A percentile compares a stretch with the other conserved stretches of the same genome.
phyloP scores from a whole-genome alignment of 2,797 vertebrate genomes.

The Rhinoraja longicauda region DNA sequence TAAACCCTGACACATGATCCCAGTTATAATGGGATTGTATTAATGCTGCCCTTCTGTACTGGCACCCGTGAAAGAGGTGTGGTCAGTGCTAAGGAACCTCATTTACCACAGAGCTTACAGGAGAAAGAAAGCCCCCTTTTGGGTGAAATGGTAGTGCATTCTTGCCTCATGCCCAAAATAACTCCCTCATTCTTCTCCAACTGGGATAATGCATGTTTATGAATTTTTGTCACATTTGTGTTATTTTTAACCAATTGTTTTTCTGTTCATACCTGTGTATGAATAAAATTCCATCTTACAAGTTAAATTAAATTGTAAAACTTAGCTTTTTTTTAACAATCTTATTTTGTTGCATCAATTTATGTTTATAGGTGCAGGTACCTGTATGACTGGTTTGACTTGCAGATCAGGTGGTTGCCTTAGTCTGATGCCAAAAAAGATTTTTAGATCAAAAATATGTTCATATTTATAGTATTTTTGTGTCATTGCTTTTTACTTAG shows the following conservation, averaged over 20 bases:
- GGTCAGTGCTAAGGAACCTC: neutral
- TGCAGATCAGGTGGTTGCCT: slow-evolving; percentile 16
- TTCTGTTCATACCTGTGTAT: neutral
- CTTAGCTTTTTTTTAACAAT: slow-evolving; percentile 4
- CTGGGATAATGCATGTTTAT: neutral
- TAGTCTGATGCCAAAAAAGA: slow-evolving; percentile 30
- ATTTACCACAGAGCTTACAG: neutral
- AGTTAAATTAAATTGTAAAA: slow-evolving; percentile 6
- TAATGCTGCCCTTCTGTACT: neutral
- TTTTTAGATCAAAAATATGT: slow-evolving; percentile 25
- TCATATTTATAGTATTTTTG: slow-evolving; percentile 41
- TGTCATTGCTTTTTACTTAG: slow-evolving; percentile 40
- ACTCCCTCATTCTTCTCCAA: neutral
- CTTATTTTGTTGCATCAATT: slow-evolving; percentile 26
- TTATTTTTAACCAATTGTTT: neutral
- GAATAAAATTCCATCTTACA: neutral
- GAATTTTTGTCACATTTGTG: neutral
- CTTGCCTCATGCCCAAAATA: neutral
- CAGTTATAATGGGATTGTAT: neutral
- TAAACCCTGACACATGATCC: neutral
- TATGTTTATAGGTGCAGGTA: slow-evolving; percentile 29
- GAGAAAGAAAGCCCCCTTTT: neutral
- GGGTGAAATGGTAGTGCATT: neutral
- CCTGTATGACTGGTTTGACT: neutral
- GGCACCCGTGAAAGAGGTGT: neutral